A percentile compares a stretch with the other conserved stretches of the same genome.
These are phyloP conservation scores for Argyrosomus japonicus DNA, from an alignment of 2,113 vertebrate genomes.

Conservation along the genomic window DNA sequence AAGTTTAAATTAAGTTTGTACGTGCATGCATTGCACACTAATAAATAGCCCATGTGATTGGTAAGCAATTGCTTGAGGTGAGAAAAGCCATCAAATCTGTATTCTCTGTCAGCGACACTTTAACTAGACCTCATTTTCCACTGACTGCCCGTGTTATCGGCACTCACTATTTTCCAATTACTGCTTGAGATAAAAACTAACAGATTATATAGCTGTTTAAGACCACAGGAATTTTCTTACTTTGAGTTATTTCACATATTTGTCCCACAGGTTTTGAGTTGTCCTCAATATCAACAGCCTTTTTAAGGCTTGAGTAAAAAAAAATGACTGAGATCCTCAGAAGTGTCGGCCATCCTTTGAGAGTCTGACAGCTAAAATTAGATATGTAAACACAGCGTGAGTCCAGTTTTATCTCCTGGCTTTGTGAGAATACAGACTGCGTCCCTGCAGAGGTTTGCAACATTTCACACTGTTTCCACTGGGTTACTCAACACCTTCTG, in stretches of 20 bases:
- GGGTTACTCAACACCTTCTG: conserved; percentile 34
- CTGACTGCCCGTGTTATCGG: conserved; percentile 20
- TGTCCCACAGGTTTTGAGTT: background rate
- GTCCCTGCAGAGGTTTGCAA: conserved; percentile 25
- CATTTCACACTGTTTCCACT: conserved; percentile 31
- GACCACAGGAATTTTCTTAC: background rate
- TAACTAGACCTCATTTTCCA: conserved; percentile 27
- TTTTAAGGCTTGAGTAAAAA: background rate
- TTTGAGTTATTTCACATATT: background rate
- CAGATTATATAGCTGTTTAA: background rate
- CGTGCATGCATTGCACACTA: background rate
- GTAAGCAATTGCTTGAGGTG: conserved; percentile 24
- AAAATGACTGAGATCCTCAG: background rate
- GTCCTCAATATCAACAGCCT: background rate
- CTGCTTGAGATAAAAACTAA: conserved; percentile 24
- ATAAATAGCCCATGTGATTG: background rate
- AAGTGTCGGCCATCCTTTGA: background rate
- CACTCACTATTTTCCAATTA: conserved; percentile 11
- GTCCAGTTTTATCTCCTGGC: conserved; percentile 19
- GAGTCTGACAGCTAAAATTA: conserved; percentile 10
- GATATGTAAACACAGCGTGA: background rate
- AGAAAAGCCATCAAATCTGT: conserved; percentile 26
- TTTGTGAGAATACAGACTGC: background rate
- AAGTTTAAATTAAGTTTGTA: background rate
- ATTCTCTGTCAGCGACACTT: conserved; percentile 12